These are phyloP conservation scores for Hepsetus odoe DNA, from an alignment of 2,113 vertebrate species.

Conservation along the genomic window DNA sequence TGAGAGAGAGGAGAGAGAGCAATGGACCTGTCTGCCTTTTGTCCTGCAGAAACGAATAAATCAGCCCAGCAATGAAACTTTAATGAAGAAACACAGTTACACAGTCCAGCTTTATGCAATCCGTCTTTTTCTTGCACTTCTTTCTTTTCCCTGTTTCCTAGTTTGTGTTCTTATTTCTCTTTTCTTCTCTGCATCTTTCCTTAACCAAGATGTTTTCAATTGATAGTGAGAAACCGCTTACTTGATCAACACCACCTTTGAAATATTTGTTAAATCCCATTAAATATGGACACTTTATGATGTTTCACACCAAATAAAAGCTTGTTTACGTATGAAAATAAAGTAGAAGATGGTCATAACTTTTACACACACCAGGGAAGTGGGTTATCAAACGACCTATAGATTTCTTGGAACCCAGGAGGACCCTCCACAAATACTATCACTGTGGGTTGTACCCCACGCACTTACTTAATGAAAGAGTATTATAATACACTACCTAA, in stretches of 20 bases:
- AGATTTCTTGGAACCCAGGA: no score
- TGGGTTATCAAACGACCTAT: no score
- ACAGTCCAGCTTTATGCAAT: conserved; percentile 32
- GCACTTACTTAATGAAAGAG: neutral
- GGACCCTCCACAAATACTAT: neutral
- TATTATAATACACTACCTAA: neutral
- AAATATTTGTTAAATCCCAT: no score
- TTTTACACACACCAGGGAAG: no score
- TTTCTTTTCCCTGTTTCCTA: neutral
- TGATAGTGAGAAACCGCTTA: no score
- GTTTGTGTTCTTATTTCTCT: neutral
- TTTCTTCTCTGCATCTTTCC: neutral
- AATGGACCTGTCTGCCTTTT: conserved; percentile 33
- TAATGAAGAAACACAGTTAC: conserved; percentile 44
- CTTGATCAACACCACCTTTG: no score
- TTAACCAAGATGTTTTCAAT: no score
- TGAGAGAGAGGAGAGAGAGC: neutral
- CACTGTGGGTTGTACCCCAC: neutral
- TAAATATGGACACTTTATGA: no score
- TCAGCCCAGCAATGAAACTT: conserved; percentile 46
- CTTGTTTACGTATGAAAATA: no score
- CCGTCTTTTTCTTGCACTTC: neutral
- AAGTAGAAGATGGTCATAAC: no score
- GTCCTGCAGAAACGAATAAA: conserved; percentile 47
- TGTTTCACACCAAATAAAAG: no score